Conservation (phyloP, 2,113 vertebrate species). For the Gila orcuttii region DNA sequence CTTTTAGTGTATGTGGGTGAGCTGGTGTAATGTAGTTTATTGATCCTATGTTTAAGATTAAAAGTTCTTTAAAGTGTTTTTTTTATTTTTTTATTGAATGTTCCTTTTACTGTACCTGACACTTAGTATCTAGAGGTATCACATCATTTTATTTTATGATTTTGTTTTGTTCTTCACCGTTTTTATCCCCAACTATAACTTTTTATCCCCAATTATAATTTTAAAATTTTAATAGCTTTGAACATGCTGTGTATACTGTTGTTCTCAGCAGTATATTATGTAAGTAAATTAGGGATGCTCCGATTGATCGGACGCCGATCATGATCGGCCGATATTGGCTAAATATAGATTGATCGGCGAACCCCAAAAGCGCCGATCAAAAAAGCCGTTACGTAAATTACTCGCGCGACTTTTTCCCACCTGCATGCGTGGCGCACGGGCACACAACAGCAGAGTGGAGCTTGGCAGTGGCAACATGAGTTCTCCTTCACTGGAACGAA, state of each 20-base stretch:
- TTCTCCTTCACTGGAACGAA: too few relatives aligned
- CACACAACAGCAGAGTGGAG: too few relatives aligned
- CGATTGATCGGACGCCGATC: too few relatives aligned
- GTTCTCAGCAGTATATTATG: constrained; percentile 19
- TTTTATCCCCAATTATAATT: neutral
- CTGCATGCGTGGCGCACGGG: too few relatives aligned
- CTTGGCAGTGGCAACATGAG: too few relatives aligned
- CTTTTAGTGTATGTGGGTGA: constrained; percentile 47
- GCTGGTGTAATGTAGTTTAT: neutral
- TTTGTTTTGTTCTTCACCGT: neutral
- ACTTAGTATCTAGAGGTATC: neutral
- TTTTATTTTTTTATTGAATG: neutral
- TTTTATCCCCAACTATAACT: neutral
- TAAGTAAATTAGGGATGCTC: too few relatives aligned
- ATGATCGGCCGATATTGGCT: too few relatives aligned
- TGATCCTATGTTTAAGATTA: neutral
- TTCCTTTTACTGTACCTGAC: neutral
- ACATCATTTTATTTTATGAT: neutral
- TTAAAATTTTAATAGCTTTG: neutral
- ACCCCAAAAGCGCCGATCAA: too few relatives aligned
- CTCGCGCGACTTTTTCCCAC: too few relatives aligned
- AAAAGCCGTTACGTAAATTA: too few relatives aligned
- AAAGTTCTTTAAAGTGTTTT: neutral
- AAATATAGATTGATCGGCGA: too few relatives aligned
- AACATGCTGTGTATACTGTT: neutral